Evolutionary conservation across 2,888 invertebrate species (phyloP).

Genomic region (Noctua janthe): DNA sequence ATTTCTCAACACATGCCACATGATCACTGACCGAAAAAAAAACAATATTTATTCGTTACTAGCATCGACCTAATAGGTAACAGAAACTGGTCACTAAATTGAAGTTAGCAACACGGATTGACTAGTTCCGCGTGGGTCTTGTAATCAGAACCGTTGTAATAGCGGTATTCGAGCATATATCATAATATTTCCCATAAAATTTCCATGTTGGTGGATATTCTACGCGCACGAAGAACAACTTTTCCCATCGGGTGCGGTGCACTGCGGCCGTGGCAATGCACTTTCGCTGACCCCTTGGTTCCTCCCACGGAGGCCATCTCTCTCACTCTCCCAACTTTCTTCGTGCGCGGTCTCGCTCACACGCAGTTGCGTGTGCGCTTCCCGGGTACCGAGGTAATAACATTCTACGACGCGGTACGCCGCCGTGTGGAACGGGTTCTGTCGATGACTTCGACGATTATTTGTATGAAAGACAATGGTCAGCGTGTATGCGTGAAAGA

Average conservation of each 20-base stretch:
- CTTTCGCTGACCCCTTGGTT: slow-evolving; percentile 90
- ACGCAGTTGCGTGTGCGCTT: slow-evolving; percentile 87
- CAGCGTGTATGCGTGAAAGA: slow-evolving; percentile 78
- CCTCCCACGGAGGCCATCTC: slow-evolving; percentile 86
- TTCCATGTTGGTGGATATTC: slow-evolving; percentile 81
- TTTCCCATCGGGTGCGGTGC: slow-evolving; percentile 88
- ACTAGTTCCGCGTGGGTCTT: slow-evolving; percentile 21
- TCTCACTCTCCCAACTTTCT: slow-evolving; percentile 81
- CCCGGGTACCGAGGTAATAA: slow-evolving; percentile 87
- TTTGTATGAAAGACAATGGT: slow-evolving; percentile 87
- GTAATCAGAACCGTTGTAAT: slow-evolving; percentile 59
- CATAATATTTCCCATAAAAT: slow-evolving; percentile 76
- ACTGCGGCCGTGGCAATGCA: slow-evolving; percentile 89
- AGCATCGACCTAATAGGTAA: slow-evolving; percentile 1
- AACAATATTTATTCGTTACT: slow-evolving; percentile 6
- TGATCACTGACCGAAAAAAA: slow-evolving; percentile 49
- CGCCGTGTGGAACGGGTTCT: slow-evolving; percentile 89
- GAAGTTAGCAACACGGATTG: slow-evolving; percentile 4
- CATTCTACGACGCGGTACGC: slow-evolving; percentile 89
- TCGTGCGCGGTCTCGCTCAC: slow-evolving; percentile 78
- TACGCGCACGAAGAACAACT: slow-evolving; percentile 81
- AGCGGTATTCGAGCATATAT: slow-evolving; percentile 56
- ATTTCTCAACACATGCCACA: slow-evolving; percentile 33
- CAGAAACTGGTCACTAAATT: slow-evolving; percentile 31
- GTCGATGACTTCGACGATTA: slow-evolving; percentile 88